Base-by-base conservation (phyloP, 37 sponge, comb jelly and placozoan species). In the Dysidea cf. avara region DNA sequence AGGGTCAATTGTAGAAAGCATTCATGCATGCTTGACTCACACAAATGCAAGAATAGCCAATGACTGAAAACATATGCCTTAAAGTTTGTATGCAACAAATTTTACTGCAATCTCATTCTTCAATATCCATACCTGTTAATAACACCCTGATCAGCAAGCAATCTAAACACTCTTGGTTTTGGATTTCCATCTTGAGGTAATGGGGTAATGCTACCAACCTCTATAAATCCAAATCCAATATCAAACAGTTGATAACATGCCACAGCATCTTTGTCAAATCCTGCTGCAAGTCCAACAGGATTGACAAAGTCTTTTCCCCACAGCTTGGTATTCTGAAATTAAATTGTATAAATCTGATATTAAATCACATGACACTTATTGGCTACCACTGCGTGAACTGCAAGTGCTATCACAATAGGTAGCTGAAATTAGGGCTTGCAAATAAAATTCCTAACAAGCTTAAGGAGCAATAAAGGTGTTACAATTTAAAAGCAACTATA, bases 241-340 rank as follows among this genome's bases (percentile, higher is more conserved):
- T 40, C 62, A 14, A 87, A 57, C 69, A 97, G 62, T 20, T 81
- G 88, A 12, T 7, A 3, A 28, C 85, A 80, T 9, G 88, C 94
- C 46, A 87, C 92, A 1, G 82, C 95, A 59, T 97, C 85, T 39
- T 97, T 97, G 56, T 97, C 97, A 69, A 97, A 97, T 20, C 97
- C 97, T 75, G 97, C 97, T 26, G 97, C 88, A 6, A 97, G 66
- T 0, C 97, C 97, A 34, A 97, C 43, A 0, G 97, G 97, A 69
- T 87, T 97, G 61, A 66, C 25, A 25, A 97, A 81, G 31, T 34
- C 5, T n/a, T 48, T 29, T 3, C 74, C 86, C 90, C 90, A 89
- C 33, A 89, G 65, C 32, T 66, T 36, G 7, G 61, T 69, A 6
- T 24, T 48, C 89, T 87, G 50, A 16, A 63, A 37, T 31, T 5